Percentiles rank a stretch among this genome's conserved stretches.
phyloP scores from a whole-genome alignment of 2,797 vertebrate species.

The Poecilia gillii region DNA sequence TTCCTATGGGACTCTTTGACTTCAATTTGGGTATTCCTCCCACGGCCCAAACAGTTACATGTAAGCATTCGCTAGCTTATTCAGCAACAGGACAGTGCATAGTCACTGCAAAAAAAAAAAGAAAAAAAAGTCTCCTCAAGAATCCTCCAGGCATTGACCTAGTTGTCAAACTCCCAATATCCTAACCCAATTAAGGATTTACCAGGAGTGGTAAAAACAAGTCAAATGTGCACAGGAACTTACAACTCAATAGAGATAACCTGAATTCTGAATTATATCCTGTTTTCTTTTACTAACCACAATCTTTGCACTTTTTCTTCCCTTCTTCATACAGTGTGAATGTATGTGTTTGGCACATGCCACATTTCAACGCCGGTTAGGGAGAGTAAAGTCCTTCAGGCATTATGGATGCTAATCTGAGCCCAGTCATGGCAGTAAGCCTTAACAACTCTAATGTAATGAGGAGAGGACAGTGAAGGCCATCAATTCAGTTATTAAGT shows the following conservation, averaged over 20 bases:
- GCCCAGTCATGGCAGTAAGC: slow-evolving; percentile 13
- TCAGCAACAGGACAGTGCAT: background rate
- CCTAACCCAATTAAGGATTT: background rate
- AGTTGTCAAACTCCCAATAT: background rate
- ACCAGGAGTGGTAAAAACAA: background rate
- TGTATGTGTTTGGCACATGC: background rate
- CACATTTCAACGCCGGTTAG: slow-evolving; percentile 14
- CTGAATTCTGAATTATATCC: background rate
- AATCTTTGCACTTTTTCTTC: background rate
- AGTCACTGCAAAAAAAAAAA: background rate
- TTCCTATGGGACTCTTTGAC: background rate
- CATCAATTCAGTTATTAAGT: background rate
- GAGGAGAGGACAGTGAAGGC: background rate
- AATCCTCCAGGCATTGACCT: background rate
- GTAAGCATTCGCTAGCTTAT: background rate
- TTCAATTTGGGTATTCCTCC: background rate
- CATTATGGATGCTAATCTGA: slow-evolving; percentile 32
- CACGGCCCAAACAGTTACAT: background rate
- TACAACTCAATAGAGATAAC: background rate
- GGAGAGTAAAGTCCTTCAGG: slow-evolving; percentile 12
- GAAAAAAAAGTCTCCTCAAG: background rate
- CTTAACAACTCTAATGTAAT: background rate
- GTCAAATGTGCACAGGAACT: background rate
- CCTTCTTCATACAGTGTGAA: slow-evolving; percentile 16
- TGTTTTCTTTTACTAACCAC: background rate